phyloP scores from a whole-genome alignment of 2,113 vertebrate species.

The Rhagologus leucostigma region DNA sequence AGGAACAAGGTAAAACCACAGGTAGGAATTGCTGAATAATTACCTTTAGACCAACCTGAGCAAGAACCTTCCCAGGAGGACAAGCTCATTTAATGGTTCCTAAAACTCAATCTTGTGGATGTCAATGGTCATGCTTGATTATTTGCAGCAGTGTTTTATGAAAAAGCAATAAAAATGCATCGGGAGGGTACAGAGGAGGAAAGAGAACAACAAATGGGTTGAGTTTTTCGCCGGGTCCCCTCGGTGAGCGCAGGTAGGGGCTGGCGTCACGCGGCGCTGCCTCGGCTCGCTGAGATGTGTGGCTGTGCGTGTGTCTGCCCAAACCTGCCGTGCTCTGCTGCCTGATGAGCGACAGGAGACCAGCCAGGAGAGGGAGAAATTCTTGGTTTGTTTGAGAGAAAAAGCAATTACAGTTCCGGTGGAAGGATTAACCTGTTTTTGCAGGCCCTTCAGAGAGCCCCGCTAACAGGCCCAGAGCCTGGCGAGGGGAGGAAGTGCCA shows the following conservation, averaged over 20 bases:
- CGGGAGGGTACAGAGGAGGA: constrained; percentile 32
- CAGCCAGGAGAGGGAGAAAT: constrained; percentile 29
- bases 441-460: constrained; percentile 3
- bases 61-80: constrained; percentile 76
- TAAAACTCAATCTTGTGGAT: constrained; percentile 81
- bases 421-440: constrained; percentile 53
- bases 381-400: constrained; percentile 5
- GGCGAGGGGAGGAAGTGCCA: not conserved
- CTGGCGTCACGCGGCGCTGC: constrained; percentile 38
- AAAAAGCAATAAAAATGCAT: constrained; percentile 75
- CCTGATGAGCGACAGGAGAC: constrained; percentile 50
- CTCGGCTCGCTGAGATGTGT: constrained; percentile 12
- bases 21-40: constrained; percentile 83
- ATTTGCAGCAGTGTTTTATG: constrained; percentile 76
- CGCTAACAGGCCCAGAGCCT: not conserved
- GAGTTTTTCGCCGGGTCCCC: constrained; percentile 60
- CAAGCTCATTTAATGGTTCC: constrained; percentile 82
- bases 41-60: constrained; percentile 81
- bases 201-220: constrained; percentile 62
- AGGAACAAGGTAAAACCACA: constrained; percentile 77
- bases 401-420: constrained; percentile 36
- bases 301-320: not conserved
- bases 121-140: constrained; percentile 83
- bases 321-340: constrained; percentile 5
- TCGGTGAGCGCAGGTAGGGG: not conserved